Evolutionary conservation across 2,113 vertebrate genomes (phyloP), one percentile per base, ranked within the genome.

Genomic region (Nesospiza acunhae): DNA sequence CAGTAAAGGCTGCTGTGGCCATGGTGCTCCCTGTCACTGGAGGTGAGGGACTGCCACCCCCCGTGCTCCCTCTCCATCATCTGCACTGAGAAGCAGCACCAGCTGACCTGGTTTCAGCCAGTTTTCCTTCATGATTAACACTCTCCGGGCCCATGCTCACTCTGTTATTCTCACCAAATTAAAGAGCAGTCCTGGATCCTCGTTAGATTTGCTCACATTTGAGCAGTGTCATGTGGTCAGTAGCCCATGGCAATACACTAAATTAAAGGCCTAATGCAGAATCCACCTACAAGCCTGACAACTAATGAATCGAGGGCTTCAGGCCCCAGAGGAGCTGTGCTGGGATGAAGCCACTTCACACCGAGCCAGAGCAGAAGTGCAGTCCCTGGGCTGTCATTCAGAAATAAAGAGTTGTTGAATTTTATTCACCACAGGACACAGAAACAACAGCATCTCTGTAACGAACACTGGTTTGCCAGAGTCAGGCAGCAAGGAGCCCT

Each of bases 211-310:
- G 98, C 97, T 98, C 97, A 97, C 98, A 98, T 97, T 98, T 93
- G 95, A 97, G 96, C 91, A 55, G 85, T 97, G 98, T 97, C 97
- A 98, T 97, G 97, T 97, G 97, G 97, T 97, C 93, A 91, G 94
- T 97, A 98, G 98, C 98, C 98, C 97, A 98, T 98, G 98, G 98
- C 98, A 98, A 98, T 98, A 97, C 98, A 98, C 97, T 98, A 98
- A 99, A 99, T 99, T 99, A 98, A 98, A 98, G 98, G 98, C 98
- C 98, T 98, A 98, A 98, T 98, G 98, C 97, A 97, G 98, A 98
- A 98, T 97, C 98, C 98, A 98, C 97, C 97, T 97, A 98, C 98
- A 96, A 98, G 98, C 97, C 98, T 98, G 98, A 98, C 98, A 98
- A 98, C 98, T 99, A 99, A 98, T 98, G 98, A 99, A 98, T 98